A percentile compares a stretch with the other conserved stretches of the same genome.
These are phyloP conservation scores for Agrotis clavis DNA, from an alignment of 2,888 invertebrate species.

Conservation along the genomic window DNA sequence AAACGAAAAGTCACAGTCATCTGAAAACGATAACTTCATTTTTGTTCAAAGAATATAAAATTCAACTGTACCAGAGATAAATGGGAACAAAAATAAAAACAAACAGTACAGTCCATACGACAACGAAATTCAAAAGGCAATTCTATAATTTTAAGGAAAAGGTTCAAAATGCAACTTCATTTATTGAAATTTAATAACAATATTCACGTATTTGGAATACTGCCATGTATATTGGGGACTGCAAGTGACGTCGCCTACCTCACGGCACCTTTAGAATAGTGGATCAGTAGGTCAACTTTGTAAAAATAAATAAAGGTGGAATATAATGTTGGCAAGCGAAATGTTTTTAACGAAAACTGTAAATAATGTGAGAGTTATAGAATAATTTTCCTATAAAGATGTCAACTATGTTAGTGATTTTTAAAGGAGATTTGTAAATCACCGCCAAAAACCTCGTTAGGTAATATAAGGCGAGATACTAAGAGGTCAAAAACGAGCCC, in stretches of 20 bases:
- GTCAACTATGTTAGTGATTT: no score
- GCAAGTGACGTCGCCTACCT: slow-evolving; percentile 47
- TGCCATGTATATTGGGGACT: slow-evolving; percentile 42
- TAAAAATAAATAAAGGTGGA: background rate
- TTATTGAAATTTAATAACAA: slow-evolving; percentile 4
- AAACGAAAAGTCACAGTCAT: background rate
- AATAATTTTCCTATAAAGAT: no score
- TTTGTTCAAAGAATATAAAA: background rate
- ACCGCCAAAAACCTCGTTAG: no score
- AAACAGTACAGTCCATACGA: background rate
- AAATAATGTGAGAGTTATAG: background rate
- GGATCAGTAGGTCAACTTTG: slow-evolving; percentile 35
- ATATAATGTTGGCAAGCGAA: background rate
- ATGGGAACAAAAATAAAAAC: background rate
- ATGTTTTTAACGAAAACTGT: background rate
- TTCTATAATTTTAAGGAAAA: background rate
- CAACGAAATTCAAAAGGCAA: background rate
- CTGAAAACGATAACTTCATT: background rate
- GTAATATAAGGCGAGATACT: no score
- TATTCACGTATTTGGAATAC: slow-evolving; percentile 46
- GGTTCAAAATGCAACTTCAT: slow-evolving; percentile 12
- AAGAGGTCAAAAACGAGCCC: no score
- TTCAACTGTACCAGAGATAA: slow-evolving; percentile 1
- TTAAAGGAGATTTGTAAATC: no score
- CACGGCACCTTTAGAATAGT: background rate